phyloP scores from a whole-genome alignment of 2,797 vertebrate species.

The Cryptoprocta ferox region DNA sequence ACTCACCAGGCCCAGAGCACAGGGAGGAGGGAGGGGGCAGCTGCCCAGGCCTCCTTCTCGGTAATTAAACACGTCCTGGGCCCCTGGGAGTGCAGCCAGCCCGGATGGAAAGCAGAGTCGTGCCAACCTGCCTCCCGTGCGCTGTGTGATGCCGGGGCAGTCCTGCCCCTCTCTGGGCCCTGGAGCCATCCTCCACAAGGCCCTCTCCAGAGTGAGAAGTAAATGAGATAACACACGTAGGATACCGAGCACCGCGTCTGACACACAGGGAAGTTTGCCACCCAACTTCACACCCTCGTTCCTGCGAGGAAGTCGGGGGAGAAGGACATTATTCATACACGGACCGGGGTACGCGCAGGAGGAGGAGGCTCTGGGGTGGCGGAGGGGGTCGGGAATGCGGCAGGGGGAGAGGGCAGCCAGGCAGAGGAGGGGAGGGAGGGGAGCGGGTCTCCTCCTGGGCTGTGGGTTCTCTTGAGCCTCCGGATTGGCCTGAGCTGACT shows the following conservation, averaged over 20 bases:
- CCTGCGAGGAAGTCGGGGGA: background rate
- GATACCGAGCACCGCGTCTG: rapidly evolving
- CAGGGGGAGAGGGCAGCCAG: background rate
- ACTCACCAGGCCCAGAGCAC: too few species aligned
- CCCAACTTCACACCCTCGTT: too few species aligned
- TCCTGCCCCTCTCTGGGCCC: background rate
- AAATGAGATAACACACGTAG: rapidly evolving
- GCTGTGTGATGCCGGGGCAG: rapidly evolving
- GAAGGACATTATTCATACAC: rapidly evolving
- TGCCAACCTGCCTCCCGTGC: rapidly evolving
- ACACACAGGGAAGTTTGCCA: too few species aligned
- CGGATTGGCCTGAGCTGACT: rapidly evolving
- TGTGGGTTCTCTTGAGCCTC: background rate
- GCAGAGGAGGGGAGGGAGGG: too few species aligned
- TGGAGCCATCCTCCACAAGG: rapidly evolving
- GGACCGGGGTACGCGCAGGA: rapidly evolving
- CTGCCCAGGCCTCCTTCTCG: rapidly evolving
- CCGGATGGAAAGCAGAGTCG: background rate
- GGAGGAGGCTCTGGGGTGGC: rapidly evolving
- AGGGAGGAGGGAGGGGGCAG: background rate
- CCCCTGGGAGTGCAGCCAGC: rapidly evolving
- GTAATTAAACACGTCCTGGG: rapidly evolving
- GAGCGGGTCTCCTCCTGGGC: rapidly evolving
- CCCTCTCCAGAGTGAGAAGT: background rate
- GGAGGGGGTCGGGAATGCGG: background rate